Evolutionary conservation across 2,888 invertebrate species (phyloP).

Genomic region (Heliconius ismenius): DNA sequence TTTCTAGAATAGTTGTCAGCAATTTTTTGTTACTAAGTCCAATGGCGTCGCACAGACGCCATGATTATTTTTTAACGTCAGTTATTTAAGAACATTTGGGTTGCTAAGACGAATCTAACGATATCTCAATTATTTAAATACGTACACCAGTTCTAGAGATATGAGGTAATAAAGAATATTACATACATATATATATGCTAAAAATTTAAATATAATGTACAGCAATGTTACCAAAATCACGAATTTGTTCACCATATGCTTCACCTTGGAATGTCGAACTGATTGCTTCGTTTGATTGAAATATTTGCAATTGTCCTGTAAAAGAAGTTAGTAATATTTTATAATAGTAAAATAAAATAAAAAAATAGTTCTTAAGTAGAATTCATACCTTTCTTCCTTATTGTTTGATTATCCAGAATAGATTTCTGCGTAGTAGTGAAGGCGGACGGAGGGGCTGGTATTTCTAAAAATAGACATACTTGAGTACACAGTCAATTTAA

Average conservation of each 20-base stretch:
- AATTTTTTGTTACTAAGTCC: too few species aligned
- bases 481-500: slow-evolving; percentile 29
- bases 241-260: slow-evolving; percentile 72
- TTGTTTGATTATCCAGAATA: slow-evolving; percentile 73
- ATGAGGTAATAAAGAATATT: too few species aligned
- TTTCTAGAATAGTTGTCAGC: not conserved
- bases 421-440: slow-evolving; percentile 82
- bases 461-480: slow-evolving; percentile 81
- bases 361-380: not conserved
- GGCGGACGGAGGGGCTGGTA: slow-evolving; percentile 91
- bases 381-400: slow-evolving; percentile 68
- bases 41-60: too few species aligned
- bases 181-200: too few species aligned
- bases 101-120: too few species aligned
- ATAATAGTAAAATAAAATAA: not conserved
- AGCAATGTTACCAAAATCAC: slow-evolving; percentile 64
- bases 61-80: too few species aligned
- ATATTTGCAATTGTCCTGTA: slow-evolving; percentile 66
- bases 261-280: slow-evolving; percentile 78
- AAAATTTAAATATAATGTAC: not conserved
- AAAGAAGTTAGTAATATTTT: slow-evolving; percentile 35
- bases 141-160: too few species aligned
- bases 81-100: too few species aligned
- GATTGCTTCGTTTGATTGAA: slow-evolving; percentile 67
- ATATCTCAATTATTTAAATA: too few species aligned